phyloP scores from a whole-genome alignment of 2,888 invertebrate genomes.

The Sabatieria punctata region DNA sequence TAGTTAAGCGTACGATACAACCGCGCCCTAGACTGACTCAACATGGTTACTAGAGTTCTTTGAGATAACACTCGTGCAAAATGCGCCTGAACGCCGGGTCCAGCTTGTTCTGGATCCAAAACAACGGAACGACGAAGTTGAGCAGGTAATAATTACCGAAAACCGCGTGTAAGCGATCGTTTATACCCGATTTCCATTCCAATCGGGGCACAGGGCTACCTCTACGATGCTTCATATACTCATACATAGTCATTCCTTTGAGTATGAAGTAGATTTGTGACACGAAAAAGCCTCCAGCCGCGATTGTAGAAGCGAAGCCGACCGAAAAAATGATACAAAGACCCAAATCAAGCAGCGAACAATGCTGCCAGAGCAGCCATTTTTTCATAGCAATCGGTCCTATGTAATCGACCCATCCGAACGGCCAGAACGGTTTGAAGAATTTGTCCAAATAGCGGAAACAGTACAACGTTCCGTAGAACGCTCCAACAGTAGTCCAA shows the following conservation, averaged over 20 bases:
- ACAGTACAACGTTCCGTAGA: conserved; percentile 1
- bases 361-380: background rate
- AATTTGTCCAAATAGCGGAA: background rate
- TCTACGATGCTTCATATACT: conserved; percentile 1
- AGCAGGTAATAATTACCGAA: conserved; percentile 27
- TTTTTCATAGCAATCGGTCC: background rate
- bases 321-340: too few relatives aligned
- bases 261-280: conserved; percentile 2
- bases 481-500: conserved; percentile 4
- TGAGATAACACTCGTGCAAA: background rate
- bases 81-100: background rate
- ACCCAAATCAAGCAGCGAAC: too few relatives aligned
- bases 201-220: background rate
- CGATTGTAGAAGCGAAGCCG: background rate
- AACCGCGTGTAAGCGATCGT: conserved; percentile 20
- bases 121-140: conserved; percentile 26
- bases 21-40: too few relatives aligned
- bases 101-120: conserved; percentile 9
- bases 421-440: conserved; percentile 5
- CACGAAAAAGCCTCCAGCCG: background rate
- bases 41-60: background rate
- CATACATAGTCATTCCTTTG: conserved; percentile 2
- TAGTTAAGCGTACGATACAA: too few relatives aligned
- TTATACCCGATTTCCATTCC: conserved; percentile 3
- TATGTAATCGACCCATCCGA: conserved; percentile 3